A percentile compares a stretch with the other conserved stretches of the same genome.
Evolutionary conservation across 2,113 vertebrate genomes (phyloP).

Genomic region (Onychostruthus taczanowskii): DNA sequence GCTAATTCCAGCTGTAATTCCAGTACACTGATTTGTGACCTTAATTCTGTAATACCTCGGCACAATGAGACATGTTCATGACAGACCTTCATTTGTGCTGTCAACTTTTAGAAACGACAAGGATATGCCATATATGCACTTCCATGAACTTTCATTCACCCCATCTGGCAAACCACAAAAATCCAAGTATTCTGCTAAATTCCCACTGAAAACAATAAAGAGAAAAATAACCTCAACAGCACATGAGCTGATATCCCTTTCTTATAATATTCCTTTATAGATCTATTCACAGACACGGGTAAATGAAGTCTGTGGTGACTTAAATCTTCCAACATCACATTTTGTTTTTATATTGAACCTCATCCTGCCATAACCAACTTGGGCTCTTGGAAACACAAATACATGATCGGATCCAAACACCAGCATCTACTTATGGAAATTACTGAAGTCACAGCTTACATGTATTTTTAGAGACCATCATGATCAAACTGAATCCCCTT

Average conservation of each 20-base stretch:
- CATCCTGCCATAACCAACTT: not conserved
- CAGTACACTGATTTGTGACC: not conserved
- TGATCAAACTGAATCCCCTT: not conserved
- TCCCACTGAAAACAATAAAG: not conserved
- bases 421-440: constrained; percentile 24
- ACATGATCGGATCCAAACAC: not conserved
- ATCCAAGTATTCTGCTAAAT: not conserved
- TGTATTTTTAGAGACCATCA: constrained; percentile 20
- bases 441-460: constrained; percentile 4
- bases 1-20: constrained; percentile 34
- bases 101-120: not conserved
- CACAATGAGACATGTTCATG: not conserved
- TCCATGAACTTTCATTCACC: not conserved
- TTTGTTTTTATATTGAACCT: constrained; percentile 20
- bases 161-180: not conserved
- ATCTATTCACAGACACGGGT: not conserved
- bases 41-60: not conserved
- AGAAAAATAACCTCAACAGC: not conserved
- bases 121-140: not conserved
- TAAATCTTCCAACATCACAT: not conserved
- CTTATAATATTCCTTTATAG: not conserved
- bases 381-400: not conserved
- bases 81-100: not conserved
- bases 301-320: not conserved
- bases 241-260: not conserved